A percentile compares a stretch with the other conserved stretches of the same genome.
phyloP scores from a whole-genome alignment of 2,797 vertebrate genomes.

The Eulemur coronatus region DNA sequence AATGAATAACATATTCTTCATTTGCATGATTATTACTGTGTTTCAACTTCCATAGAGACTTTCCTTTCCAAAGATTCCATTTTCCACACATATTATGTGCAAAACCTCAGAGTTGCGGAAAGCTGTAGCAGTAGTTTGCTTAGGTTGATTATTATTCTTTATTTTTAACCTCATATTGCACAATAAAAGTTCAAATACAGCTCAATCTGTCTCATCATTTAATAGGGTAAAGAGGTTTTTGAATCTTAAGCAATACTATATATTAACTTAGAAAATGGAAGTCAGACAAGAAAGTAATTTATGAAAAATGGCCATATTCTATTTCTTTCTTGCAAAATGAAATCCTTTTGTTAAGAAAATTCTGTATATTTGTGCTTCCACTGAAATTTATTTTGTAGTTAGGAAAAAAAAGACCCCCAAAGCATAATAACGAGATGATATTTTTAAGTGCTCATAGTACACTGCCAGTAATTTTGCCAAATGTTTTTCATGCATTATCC shows the following conservation, averaged over 20 bases:
- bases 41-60: neutral
- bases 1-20: neutral
- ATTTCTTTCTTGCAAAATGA: neutral
- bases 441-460: neutral
- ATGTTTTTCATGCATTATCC: neutral
- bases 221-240: neutral
- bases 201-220: neutral
- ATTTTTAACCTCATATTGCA: neutral
- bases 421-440: neutral
- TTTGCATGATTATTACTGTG: slow-evolving; percentile 29
- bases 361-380: neutral
- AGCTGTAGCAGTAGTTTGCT: neutral
- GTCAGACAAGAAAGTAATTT: neutral
- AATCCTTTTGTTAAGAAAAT: neutral
- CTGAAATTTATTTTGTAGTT: neutral
- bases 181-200: neutral
- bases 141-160: neutral
- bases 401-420: neutral
- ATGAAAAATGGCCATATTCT: neutral
- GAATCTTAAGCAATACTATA: neutral
- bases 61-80: neutral
- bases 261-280: neutral
- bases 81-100: neutral
- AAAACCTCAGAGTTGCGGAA: neutral
- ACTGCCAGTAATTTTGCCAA: neutral